These are phyloP conservation scores for Parapsyche elsis DNA, from an alignment of 1,140 invertebrate species.

Conservation along the genomic window DNA sequence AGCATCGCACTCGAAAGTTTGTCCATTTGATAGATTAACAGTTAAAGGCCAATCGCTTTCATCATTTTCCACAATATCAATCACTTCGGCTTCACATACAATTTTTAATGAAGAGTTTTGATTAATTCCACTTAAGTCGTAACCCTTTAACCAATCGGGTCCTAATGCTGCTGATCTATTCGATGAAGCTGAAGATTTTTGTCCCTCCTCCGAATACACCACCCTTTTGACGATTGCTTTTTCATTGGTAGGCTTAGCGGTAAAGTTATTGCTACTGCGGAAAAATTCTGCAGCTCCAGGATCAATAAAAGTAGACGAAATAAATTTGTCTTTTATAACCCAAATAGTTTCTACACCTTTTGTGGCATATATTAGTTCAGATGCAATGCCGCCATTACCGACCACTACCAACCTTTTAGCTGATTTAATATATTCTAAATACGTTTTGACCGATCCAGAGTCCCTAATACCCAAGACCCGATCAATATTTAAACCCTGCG, in stretches of 20 bases:
- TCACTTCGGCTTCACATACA: conserved; percentile 80
- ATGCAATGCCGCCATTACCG: conserved; percentile 98
- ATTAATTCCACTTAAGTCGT: conserved; percentile 72
- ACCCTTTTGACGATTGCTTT: conserved; percentile 72
- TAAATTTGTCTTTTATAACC: conserved; percentile 93
- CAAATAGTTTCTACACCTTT: conserved; percentile 88
- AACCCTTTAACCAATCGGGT: conserved; percentile 90
- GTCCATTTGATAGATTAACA: conserved; percentile 80
- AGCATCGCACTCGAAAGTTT: conserved; percentile 86
- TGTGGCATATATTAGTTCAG: conserved; percentile 92
- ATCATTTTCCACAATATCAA: conserved; percentile 63
- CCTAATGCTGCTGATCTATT: conserved; percentile 86
- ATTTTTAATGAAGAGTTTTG: conserved; percentile 66
- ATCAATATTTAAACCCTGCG: conserved; percentile 69
- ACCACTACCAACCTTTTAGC: conserved; percentile 83
- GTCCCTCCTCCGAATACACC: conserved; percentile 73
- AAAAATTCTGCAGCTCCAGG: conserved; percentile 96
- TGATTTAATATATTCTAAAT: conserved; percentile 76
- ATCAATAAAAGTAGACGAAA: conserved; percentile 94
- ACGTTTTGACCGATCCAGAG: conserved; percentile 90
- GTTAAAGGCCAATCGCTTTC: conserved; percentile 75
- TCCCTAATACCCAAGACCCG: conserved; percentile 91
- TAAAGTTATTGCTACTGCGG: conserved; percentile 64
- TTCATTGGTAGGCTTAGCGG: conserved; percentile 58
- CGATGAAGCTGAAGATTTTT: conserved; percentile 60